Percentiles rank a stretch among this genome's conserved stretches.
Evolutionary conservation across 1,140 invertebrate species (phyloP).

Genomic region (Cydia strobilella): DNA sequence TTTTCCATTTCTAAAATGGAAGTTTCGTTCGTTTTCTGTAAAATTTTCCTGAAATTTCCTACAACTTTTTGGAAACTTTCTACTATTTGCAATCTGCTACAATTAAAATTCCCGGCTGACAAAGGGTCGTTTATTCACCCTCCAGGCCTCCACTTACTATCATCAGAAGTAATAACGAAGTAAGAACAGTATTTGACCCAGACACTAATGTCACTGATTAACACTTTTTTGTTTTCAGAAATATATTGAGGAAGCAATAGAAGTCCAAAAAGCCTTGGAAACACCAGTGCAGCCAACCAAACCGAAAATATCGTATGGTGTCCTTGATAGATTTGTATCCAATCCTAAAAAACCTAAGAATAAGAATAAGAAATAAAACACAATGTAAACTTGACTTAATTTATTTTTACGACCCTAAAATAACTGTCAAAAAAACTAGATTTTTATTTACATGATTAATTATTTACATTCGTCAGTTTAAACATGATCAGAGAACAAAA

Average conservation of each 20-base stretch:
- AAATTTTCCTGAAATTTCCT: too few relatives aligned
- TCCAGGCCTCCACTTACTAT: too few relatives aligned
- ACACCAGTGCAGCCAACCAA: conserved; percentile 50
- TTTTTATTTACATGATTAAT: conserved; percentile 58
- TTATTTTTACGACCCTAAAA: conserved; percentile 39
- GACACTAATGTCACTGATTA: conserved; percentile 37
- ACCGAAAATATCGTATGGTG: conserved; percentile 79
- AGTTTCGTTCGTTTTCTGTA: too few relatives aligned
- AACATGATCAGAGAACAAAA: conserved; percentile 56
- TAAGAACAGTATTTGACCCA: conserved; percentile 13
- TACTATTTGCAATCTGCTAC: too few relatives aligned
- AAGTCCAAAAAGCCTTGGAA: conserved; percentile 60
- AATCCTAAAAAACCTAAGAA: conserved; percentile 55
- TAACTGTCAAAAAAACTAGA: conserved; percentile 34
- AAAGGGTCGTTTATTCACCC: too few relatives aligned
- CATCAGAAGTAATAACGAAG: neutral
- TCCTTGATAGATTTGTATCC: conserved; percentile 84
- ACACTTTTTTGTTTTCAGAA: conserved; percentile 79
- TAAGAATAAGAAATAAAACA: conserved; percentile 62
- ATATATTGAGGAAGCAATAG: conserved; percentile 78
- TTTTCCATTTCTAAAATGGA: too few relatives aligned
- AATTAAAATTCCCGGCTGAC: too few relatives aligned
- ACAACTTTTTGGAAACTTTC: too few relatives aligned
- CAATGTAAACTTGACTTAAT: conserved; percentile 48
- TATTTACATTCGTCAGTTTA: conserved; percentile 56